These are phyloP conservation scores for Coranthus polyacanthus DNA, from an alignment of 2,797 vertebrate species.

Conservation along the genomic window DNA sequence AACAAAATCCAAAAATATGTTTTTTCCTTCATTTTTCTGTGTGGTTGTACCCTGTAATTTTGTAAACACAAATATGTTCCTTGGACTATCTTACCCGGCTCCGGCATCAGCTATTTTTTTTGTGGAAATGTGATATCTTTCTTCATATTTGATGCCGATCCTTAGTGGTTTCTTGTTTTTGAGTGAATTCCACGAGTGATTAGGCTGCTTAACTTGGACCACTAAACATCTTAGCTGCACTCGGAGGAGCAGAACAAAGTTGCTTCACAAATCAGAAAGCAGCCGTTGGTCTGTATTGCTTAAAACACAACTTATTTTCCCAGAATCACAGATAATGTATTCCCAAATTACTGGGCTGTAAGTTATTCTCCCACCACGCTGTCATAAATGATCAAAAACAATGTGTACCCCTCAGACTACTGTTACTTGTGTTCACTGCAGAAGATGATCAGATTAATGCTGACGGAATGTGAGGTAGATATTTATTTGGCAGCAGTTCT, in stretches of 20 bases:
- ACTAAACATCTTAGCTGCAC: constrained; percentile 61
- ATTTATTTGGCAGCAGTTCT: constrained; percentile 46
- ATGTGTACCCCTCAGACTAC: constrained; percentile 41
- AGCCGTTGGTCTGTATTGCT: constrained; percentile 41
- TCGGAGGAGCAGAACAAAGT: constrained; percentile 57
- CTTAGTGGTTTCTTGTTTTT: constrained; percentile 66
- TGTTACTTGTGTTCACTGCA: constrained; percentile 53
- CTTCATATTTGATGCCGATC: constrained; percentile 42
- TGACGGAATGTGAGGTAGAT: constrained; percentile 23
- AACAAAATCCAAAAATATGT: constrained; percentile 41
- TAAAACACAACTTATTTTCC: constrained; percentile 46
- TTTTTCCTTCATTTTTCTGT: constrained; percentile 33
- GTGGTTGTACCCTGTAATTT: constrained; percentile 56
- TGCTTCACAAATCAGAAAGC: constrained; percentile 55
- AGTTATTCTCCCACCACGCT: constrained; percentile 57
- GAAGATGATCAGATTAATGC: constrained; percentile 45
- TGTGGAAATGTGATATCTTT: constrained; percentile 56
- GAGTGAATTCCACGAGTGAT: constrained; percentile 65
- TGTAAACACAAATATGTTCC: constrained; percentile 52
- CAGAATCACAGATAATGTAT: constrained; percentile 46
- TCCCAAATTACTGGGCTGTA: constrained; percentile 60
- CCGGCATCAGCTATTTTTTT: constrained; percentile 37
- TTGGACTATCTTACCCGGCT: constrained; percentile 28
- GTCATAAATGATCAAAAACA: constrained; percentile 56
- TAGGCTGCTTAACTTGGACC: constrained; percentile 50